Evolutionary conservation across 2,113 vertebrate species (phyloP).

Genomic region (Oncorhynchus masou): DNA sequence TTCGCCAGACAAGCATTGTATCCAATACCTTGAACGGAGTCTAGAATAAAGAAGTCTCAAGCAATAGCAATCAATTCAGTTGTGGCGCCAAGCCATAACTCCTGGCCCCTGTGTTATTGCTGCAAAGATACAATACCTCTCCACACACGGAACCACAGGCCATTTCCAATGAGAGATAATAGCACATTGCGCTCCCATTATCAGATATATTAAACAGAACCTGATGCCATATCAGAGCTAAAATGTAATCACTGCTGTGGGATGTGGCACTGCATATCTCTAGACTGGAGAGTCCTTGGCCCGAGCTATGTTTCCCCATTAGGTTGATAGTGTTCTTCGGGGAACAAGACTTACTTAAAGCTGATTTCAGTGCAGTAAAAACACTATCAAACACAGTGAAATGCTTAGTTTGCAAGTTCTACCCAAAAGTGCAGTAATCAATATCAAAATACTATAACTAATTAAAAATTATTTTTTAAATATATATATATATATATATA

Average conservation of each 20-base stretch:
- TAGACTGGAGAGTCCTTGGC: not conserved
- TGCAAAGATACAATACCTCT: not conserved
- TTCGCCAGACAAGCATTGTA: constrained; percentile 3
- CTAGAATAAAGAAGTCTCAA: constrained; percentile 11
- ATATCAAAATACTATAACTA: not conserved
- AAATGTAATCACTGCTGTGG: not conserved
- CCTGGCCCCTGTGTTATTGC: constrained; percentile 4
- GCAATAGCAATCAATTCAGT: constrained; percentile 29
- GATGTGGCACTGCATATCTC: not conserved
- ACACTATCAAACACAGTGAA: not conserved
- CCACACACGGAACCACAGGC: not conserved
- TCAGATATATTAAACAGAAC: constrained; percentile 8
- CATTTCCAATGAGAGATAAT: constrained; percentile 24
- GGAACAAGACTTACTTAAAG: not conserved
- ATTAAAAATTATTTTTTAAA: not conserved
- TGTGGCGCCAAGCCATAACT: constrained; percentile 8
- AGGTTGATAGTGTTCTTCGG: not conserved
- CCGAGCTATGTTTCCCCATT: not conserved
- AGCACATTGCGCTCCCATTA: not conserved
- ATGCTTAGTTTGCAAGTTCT: too few relatives aligned
- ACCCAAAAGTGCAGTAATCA: too few relatives aligned
- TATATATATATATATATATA: too few relatives aligned
- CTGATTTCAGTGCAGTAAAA: not conserved
- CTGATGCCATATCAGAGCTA: not conserved
- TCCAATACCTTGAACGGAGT: not conserved